These are phyloP conservation scores for Macrobrachium rosenbergii DNA, from an alignment of 1,140 invertebrate species.

Conservation along the genomic window DNA sequence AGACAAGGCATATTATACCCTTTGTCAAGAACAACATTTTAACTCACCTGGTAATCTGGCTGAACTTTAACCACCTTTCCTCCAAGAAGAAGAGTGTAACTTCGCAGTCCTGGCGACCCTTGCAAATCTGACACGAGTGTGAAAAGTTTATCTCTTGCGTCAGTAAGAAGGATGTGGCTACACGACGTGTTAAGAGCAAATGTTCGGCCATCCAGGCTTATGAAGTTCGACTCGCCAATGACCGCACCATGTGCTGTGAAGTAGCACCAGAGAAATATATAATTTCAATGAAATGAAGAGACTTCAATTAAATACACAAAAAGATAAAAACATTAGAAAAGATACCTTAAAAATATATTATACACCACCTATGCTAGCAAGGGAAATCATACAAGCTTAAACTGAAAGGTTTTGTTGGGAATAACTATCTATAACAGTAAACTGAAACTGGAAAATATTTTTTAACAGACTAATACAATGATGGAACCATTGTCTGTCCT, in stretches of 20 bases:
- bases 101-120: background rate
- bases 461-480: no score
- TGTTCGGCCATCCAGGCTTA: constrained; percentile 27
- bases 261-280: background rate
- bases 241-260: constrained; percentile 38
- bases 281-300: background rate
- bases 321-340: no score
- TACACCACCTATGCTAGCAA: no score
- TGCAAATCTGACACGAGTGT: constrained; percentile 20
- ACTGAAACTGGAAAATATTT: no score
- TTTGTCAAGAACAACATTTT: background rate
- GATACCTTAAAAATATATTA: no score
- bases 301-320: no score
- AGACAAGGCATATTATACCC: background rate
- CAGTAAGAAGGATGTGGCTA: constrained; percentile 21
- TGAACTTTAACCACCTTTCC: background rate
- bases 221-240: constrained; percentile 34
- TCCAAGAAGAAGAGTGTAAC: constrained; percentile 28
- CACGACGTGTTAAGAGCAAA: constrained; percentile 24
- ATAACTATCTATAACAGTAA: no score
- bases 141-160: constrained; percentile 14
- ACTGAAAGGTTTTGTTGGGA: no score
- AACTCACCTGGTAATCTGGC: constrained; percentile 19
- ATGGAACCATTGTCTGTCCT: no score
- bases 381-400: no score